Conservation (phyloP, 2,113 vertebrate genomes). For the Collichthys lucidus region DNA sequence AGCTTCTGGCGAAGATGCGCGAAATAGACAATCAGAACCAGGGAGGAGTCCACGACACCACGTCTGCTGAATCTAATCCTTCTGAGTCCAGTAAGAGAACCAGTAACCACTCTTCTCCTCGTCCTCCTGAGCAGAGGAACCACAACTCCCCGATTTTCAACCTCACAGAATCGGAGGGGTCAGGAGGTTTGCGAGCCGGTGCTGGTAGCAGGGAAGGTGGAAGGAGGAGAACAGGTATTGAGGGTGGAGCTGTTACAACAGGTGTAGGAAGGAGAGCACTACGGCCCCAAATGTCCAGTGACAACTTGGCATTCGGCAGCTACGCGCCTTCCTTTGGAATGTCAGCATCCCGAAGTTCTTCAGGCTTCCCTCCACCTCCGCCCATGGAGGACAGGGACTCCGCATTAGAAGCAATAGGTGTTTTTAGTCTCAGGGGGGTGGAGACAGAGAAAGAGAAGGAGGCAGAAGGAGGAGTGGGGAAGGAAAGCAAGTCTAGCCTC, state of each 20-base stretch:
- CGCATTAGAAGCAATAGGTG: constrained; percentile 57
- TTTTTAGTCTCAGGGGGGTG: constrained; percentile 49
- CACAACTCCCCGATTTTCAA: constrained; percentile 52
- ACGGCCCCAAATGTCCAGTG: constrained; percentile 60
- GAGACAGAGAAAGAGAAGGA: constrained; percentile 50
- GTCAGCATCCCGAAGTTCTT: constrained; percentile 74
- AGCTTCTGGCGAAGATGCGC: constrained; percentile 90
- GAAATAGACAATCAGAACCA: constrained; percentile 87
- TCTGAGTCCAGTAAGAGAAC: constrained; percentile 34
- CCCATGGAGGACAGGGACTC: constrained; percentile 75
- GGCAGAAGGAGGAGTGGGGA: constrained; percentile 60
- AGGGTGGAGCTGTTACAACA: constrained; percentile 72
- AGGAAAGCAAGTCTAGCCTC: constrained; percentile 88
- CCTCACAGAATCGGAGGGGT: constrained; percentile 79
- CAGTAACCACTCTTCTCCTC: constrained; percentile 57
- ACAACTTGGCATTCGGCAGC: constrained; percentile 88
- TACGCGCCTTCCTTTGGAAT: constrained; percentile 93
- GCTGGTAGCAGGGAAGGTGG: constrained; percentile 66
- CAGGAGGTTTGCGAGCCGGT: constrained; percentile 64
- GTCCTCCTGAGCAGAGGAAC: constrained; percentile 77
- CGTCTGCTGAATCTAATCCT: constrained; percentile 51
- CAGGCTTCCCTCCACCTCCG: constrained; percentile 63
- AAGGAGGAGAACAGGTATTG: constrained; percentile 69
- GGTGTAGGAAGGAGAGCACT: constrained; percentile 67
- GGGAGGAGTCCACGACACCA: constrained; percentile 55